Evolutionary conservation across 2,888 invertebrate genomes (phyloP), one percentile per base, ranked within the genome.

Genomic region (Cantharis flavilabris): DNA sequence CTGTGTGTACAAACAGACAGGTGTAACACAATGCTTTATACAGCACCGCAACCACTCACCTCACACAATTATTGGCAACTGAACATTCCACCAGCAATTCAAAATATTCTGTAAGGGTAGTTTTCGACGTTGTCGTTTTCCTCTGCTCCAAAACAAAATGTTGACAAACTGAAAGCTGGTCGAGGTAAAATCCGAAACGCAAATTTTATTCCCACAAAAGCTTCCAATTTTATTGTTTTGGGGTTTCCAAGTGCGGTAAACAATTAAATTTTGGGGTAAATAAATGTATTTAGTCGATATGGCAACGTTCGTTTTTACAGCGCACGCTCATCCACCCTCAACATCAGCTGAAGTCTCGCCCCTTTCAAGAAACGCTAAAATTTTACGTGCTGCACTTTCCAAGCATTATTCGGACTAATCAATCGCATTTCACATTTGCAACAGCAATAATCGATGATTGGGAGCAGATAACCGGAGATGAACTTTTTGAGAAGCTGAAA

Each of bases 251-350:
- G 49, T 5, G 18, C 1, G 3, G 11, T 64, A 64, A 64, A 64
- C 18, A 64, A 26, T 23, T 1, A 18, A 23, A 67, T 67, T 67
- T 67, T 67, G 13, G 5, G 9, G 14, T 67, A 67, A 14, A 67
- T 18, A 63, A 26, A 71, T 26, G 14, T 63, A 63, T 70, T 63
- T n/a, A n/a, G 69, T 74, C 74, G 70, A 74, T 64, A 49, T 77
- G 77, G 77, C 77, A 77, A 77, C 77, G 20, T 23, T 18, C 64
- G 13, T 13, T 72, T 75, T 65, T 69, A 76, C 63, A 69, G 80
- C 81, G 81, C 81, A 81, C 76, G 80, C 79, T 76, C 81, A 75
- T 20, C 70, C 75, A 76, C 81, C 79, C 79, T 77, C 78, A 49
- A 63, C 76, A 70, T 73, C 78, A 76, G 79, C 75, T 77, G 77